Evolutionary conservation across 2,888 invertebrate genomes (phyloP), one percentile per base, ranked within the genome.

Genomic region (Drosophila monieri): DNA sequence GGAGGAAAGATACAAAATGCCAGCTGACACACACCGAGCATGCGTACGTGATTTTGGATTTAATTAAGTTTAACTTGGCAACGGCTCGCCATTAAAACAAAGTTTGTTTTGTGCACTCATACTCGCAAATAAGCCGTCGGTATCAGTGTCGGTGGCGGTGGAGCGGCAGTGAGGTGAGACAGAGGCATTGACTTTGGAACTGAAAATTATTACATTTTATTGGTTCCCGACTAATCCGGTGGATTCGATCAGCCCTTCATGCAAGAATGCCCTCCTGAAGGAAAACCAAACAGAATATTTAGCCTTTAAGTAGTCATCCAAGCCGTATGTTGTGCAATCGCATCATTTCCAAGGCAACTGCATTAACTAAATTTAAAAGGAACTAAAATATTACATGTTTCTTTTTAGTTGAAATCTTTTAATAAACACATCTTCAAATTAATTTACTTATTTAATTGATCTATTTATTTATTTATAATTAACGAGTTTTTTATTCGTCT

Each of bases 191-290:
- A 76, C 83, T 81, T 77, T 84, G 83, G 64, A 85, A 83, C 14
- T 81, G 77, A 80, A 76, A 85, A 51, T 41, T 25, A 55, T 35
- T 43, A 21, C 32, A 27, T 18, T 52, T 59, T 48, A 44, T 44
- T 47, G 15, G n/a, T 46, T 46, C 6, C 55, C 35, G 46, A 46
- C 43, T 25, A 56, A 14, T 47, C 52, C 62, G 23, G 46, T 39
- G 37, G 21, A 54, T 30, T 39, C 21, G 25, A 56, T 47, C 35
- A 44, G 65, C 78, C 81, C 80, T 81, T 81, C 86, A 85, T 77
- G 86, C 86, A 77, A 85, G 83, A 81, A 83, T 79, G 85, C 69
- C 18, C 43, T 15, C 39, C 3, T 68, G 85, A 79, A 79, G 83
- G 80, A 85, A 54, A 39, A 37, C 14, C 12, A 25, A 30, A 47